phyloP scores from a whole-genome alignment of 2,113 vertebrate species.

The Circaetus gallicus region DNA sequence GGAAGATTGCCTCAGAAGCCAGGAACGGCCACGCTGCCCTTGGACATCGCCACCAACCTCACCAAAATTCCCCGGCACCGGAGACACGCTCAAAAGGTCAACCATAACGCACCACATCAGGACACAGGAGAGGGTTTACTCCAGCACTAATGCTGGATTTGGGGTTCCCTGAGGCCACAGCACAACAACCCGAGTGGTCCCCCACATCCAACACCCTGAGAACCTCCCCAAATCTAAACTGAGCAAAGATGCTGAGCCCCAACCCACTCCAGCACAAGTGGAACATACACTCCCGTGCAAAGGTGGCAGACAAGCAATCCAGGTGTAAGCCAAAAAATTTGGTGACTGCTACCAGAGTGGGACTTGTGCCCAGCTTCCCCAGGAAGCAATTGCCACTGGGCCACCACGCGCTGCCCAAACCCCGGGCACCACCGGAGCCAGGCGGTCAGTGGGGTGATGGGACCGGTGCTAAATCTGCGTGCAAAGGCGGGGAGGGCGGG shows the following conservation, averaged over 20 bases:
- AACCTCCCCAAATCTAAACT: not conserved
- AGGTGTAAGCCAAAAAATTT: not conserved
- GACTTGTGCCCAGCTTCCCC: not conserved
- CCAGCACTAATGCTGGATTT: not conserved
- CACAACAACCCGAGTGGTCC: fast-evolving
- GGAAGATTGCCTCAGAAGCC: not conserved
- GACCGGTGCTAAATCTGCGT: not conserved
- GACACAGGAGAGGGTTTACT: not conserved
- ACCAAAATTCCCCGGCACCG: fast-evolving
- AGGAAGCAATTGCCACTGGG: not conserved
- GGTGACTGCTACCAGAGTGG: not conserved
- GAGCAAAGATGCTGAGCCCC: not conserved
- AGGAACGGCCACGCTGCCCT: not conserved
- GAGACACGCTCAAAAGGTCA: fast-evolving
- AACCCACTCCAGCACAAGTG: not conserved
- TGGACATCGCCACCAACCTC: not conserved
- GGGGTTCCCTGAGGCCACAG: not conserved
- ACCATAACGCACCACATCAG: fast-evolving
- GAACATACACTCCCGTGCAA: fast-evolving
- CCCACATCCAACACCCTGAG: not conserved
- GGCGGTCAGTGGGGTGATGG: not conserved
- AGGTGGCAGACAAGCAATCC: not conserved
- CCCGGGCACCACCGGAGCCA: not conserved
- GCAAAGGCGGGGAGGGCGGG: not conserved
- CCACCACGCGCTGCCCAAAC: fast-evolving